phyloP scores from a whole-genome alignment of 1,140 invertebrate genomes.

The Odontomachus brunneus region DNA sequence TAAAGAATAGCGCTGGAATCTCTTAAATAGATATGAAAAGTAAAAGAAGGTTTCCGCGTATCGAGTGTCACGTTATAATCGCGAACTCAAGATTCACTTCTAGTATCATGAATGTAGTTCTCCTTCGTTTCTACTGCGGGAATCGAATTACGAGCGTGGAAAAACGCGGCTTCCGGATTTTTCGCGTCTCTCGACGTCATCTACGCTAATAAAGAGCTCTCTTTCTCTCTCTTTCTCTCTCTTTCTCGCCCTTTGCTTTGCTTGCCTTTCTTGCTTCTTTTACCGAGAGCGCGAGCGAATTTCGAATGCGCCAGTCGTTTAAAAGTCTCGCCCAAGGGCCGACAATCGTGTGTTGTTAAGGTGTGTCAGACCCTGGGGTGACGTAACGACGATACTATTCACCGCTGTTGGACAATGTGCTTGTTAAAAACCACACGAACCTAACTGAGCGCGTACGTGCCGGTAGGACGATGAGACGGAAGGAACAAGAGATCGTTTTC shows the following conservation, averaged over 20 bases:
- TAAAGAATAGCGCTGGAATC: too few relatives aligned
- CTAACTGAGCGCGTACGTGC: conserved; percentile 50
- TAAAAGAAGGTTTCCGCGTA: too few relatives aligned
- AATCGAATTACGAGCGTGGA: conserved; percentile 30
- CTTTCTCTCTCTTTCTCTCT: neutral
- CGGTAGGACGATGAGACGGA: neutral
- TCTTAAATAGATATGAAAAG: too few relatives aligned
- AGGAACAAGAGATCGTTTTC: conserved; percentile 23
- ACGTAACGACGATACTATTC: conserved; percentile 60
- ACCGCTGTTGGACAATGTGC: conserved; percentile 51
- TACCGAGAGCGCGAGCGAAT: neutral
- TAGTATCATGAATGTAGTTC: neutral
- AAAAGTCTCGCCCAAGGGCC: conserved; percentile 27
- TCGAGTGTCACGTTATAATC: too few relatives aligned
- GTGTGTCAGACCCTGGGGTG: conserved; percentile 11
- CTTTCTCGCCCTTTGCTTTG: too few relatives aligned
- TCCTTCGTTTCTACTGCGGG: neutral
- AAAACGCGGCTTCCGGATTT: neutral
- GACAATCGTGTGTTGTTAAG: conserved; percentile 55
- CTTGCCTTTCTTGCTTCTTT: too few relatives aligned
- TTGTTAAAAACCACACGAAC: conserved; percentile 58
- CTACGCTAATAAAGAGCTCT: conserved; percentile 30
- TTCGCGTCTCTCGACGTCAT: neutral
- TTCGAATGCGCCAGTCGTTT: conserved; percentile 27
- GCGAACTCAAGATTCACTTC: neutral